A percentile compares a stretch with the other conserved stretches of the same genome.
These are phyloP conservation scores for Platycheirus rosarum DNA, from an alignment of 2,888 invertebrate species.

Conservation along the genomic window DNA sequence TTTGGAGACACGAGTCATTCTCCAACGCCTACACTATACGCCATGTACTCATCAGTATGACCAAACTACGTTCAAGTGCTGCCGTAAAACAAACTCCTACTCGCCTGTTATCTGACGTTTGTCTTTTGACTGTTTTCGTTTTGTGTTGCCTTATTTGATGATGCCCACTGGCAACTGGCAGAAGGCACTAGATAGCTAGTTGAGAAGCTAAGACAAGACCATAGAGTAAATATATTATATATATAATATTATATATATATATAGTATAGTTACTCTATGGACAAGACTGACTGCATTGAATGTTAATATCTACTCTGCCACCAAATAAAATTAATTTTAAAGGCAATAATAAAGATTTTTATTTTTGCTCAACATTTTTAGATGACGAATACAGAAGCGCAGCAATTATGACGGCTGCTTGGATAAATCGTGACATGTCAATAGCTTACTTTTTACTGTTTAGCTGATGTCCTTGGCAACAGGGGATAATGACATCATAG, in stretches of 20 bases:
- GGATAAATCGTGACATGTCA: too few relatives aligned
- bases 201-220: neutral
- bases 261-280: too few relatives aligned
- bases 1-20: constrained; percentile 36
- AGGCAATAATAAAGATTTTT: constrained; percentile 37
- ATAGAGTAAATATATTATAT: too few relatives aligned
- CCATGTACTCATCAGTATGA: too few relatives aligned
- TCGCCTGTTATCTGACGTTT: constrained; percentile 48
- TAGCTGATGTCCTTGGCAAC: too few relatives aligned
- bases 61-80: constrained; percentile 3
- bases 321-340: constrained; percentile 59
- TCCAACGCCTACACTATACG: constrained; percentile 47
- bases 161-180: constrained; percentile 49
- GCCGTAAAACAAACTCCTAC: constrained; percentile 61
- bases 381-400: constrained; percentile 33
- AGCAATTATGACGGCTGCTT: too few relatives aligned
- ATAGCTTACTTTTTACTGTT: too few relatives aligned
- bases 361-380: constrained; percentile 24
- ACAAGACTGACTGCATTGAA: neutral
- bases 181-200: neutral
- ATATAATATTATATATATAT: too few relatives aligned
- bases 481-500: too few relatives aligned
- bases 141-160: constrained; percentile 62
- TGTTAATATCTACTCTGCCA: constrained; percentile 27
- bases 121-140: constrained; percentile 45